Conservation (phyloP, 2,113 vertebrate species). For the Ivindomyrus marchei region DNA sequence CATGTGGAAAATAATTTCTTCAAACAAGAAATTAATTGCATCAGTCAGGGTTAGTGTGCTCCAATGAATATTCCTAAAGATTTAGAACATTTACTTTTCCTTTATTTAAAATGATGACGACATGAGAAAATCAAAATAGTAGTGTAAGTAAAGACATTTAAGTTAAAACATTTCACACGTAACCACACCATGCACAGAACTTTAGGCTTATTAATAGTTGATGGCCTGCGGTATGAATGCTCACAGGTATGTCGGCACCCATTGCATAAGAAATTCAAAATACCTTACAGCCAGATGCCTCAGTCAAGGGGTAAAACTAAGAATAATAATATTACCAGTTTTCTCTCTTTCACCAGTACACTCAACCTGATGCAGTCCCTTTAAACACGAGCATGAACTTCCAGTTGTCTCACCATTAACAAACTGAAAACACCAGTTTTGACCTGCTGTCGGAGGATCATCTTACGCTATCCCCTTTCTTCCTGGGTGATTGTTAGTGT, state of each 20-base stretch:
- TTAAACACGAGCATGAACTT: slow-evolving; percentile 56
- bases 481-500: slow-evolving; percentile 86
- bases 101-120: not conserved
- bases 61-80: not conserved
- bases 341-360: slow-evolving; percentile 38
- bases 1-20: not conserved
- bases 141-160: slow-evolving; percentile 26
- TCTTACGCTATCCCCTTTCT: slow-evolving; percentile 63
- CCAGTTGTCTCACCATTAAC: slow-evolving; percentile 40
- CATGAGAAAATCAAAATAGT: not conserved
- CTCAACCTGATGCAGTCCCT: slow-evolving; percentile 47
- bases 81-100: not conserved
- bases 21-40: not conserved
- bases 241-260: not conserved
- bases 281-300: not conserved
- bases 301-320: not conserved
- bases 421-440: slow-evolving; percentile 41
- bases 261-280: not conserved
- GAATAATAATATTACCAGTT: not conserved
- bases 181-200: slow-evolving; percentile 8
- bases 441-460: slow-evolving; percentile 60
- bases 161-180: slow-evolving; percentile 45
- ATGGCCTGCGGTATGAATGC: not conserved
- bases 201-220: not conserved
- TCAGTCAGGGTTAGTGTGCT: not conserved